Conservation (phyloP, 92 coral and sea anemone genomes). For the Umimayanthus chanpuru region DNA sequence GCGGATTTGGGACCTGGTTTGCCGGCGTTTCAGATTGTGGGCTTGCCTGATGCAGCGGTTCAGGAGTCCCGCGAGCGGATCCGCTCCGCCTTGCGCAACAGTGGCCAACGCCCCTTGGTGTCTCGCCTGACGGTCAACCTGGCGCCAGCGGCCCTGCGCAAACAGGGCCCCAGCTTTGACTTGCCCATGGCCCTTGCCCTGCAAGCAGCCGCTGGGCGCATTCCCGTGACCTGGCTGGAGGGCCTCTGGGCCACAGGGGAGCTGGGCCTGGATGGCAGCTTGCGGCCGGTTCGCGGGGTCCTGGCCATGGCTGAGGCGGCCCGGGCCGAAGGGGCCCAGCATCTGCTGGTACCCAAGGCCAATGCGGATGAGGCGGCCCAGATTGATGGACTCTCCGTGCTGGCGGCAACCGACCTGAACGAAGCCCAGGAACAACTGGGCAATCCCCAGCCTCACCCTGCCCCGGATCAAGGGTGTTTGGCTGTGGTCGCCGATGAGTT, state of each 20-base stretch:
- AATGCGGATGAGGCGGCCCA: constrained; percentile 8
- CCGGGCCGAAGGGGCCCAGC: not conserved
- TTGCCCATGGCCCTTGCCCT: constrained; percentile 14
- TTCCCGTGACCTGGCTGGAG: too few species aligned
- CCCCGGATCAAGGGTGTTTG: too few species aligned
- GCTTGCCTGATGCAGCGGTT: not conserved
- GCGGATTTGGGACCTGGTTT: too few species aligned
- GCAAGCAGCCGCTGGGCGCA: too few species aligned
- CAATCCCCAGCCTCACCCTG: too few species aligned
- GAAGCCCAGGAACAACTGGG: too few species aligned
- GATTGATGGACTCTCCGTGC: too few species aligned
- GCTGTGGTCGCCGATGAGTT: too few species aligned
- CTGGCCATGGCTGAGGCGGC: not conserved
- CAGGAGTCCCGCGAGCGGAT: not conserved
- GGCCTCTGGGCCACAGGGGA: not conserved
- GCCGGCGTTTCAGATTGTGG: not conserved
- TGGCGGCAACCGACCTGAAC: too few species aligned
- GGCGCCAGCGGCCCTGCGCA: constrained; percentile 14
- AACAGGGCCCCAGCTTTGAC: not conserved
- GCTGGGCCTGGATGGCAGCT: not conserved
- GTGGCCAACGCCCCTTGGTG: not conserved
- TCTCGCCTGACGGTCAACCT: not conserved
- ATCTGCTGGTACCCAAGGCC: not conserved
- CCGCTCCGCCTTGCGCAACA: not conserved
- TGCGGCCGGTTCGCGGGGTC: not conserved